Evolutionary conservation across 1,140 invertebrate genomes (phyloP), one percentile per base, ranked within the genome.

Genomic region (Heterodera schachtii): DNA sequence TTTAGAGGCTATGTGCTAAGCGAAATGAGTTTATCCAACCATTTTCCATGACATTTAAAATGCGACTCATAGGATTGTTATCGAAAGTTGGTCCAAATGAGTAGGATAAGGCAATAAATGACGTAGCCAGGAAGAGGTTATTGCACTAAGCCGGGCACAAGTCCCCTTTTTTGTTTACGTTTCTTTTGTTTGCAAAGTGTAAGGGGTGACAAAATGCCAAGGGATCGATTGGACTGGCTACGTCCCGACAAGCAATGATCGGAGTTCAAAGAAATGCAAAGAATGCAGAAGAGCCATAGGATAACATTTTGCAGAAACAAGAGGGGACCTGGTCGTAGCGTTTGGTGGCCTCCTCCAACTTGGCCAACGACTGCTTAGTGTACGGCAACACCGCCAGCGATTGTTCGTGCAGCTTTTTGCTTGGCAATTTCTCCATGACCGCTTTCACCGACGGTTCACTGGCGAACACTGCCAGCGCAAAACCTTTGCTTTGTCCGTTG

Each of bases 401-500:
- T 90, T 98, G 96, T 46, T 96, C 96, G 90, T 99, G 95, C 16
- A 99, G 78, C 77, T 87, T 83, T 90, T 95, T 96, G 90, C 96
- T 96, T 0, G 95, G 94, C 66, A 99, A 91, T 83, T 95, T 93
- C 78, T 99, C 97, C 93, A 98, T 93, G 67, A 96, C 94, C 80
- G 94, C 92, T 81, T 95, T 93, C 86, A 96, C 93, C 82, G 96
- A 98, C 81, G 93, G 92, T 87, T 99, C 97, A 0, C 96, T 98
- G 16, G 94, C 95, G 73, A 98, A 91, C 3, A 95, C 95, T 84
- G 97, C 93, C 21, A 96, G 94, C 90, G 95, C 97, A 91, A 97
- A 92, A 67, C 98, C 98, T 92, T 99, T 99, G 0, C 96, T 98
- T 91, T 99, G 97, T 46, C 98, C 98, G 92, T 99, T 99, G 13